These are phyloP conservation scores for Urocynchramus pylzowi DNA, from an alignment of 2,113 vertebrate genomes.

Conservation along the genomic window DNA sequence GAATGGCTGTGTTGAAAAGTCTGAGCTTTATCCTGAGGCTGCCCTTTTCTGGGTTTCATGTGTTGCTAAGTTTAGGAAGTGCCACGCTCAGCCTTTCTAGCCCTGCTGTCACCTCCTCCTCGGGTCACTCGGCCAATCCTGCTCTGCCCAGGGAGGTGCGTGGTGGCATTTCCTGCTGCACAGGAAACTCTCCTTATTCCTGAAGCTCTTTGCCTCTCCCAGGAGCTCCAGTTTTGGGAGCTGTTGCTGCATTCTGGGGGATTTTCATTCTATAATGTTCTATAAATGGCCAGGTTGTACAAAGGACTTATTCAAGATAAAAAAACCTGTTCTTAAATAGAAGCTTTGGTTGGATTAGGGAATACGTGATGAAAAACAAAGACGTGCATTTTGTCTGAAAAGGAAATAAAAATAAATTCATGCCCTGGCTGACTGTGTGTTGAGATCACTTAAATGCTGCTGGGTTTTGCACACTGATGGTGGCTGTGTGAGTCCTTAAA, in stretches of 20 bases:
- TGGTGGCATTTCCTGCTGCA: conserved; percentile 38
- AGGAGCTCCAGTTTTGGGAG: conserved; percentile 11
- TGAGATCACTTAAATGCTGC: background rate
- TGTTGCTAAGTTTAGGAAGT: background rate
- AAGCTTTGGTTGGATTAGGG: background rate
- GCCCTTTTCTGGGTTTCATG: background rate
- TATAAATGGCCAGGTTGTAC: conserved; percentile 5
- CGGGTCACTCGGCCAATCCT: background rate
- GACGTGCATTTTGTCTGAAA: background rate
- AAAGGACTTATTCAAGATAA: conserved; percentile 51
- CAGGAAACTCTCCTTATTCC: conserved; percentile 36
- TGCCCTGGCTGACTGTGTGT: background rate
- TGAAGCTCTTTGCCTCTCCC: background rate
- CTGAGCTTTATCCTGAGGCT: background rate
- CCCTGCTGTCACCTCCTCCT: background rate
- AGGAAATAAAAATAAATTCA: conserved; percentile 26
- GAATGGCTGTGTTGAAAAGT: background rate
- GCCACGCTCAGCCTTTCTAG: background rate
- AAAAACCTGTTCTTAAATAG: background rate
- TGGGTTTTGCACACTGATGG: background rate
- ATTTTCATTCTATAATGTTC: background rate
- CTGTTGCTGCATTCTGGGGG: background rate
- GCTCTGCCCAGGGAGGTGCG: background rate
- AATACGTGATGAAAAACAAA: conserved; percentile 18
- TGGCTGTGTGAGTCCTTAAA: background rate